Base-by-base conservation (phyloP, 23 tunicate species). In the Aplidium turbinatum region DNA sequence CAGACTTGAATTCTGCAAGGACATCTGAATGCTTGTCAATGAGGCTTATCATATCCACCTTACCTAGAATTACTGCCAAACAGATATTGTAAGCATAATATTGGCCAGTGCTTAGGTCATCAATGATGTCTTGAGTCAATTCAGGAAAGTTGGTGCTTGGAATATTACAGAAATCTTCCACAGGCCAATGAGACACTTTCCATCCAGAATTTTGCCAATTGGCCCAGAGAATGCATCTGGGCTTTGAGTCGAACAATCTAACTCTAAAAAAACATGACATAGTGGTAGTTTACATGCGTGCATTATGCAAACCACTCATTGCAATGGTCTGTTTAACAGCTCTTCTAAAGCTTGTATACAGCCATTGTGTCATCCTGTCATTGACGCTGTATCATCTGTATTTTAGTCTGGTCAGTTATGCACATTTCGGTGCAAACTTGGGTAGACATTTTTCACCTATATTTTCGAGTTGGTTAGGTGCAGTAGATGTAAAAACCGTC, bases 331-430 rank as follows among this genome's bases (percentile, higher is more conserved):
- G 50, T 72, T 27, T 4, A 55, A 3, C 16, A 72, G 30, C 33
- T 72, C 24, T 72, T 72, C 38, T n/a, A 72, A 19, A 47, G 61
- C 7, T 52, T 21, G 32, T 45, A 72, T 72, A 6, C 7, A 36
- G 4, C 77, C 77, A 19, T 55, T 72, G 35, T 20, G 52, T 72
- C 33, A 3, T 21, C 70, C 70, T 9, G 50, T 42, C 77, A 72
- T 72, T 22, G 35, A 55, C 52, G 77, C 77, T 72, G 77, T 72
- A 13, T n/a, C 57, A 50, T 72, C 77, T 24, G 77, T 47, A 45
- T n/a, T n/a, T n/a, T n/a, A n/a, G n/a, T n/a, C n/a, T n/a, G n/a
- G n/a, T n/a, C n/a, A n/a, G n/a, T n/a, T n/a, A n/a, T n/a, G n/a
- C n/a, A n/a, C n/a, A n/a, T n/a, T n/a, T n/a, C n/a, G n/a, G n/a